Evolutionary conservation across 2,888 invertebrate species (phyloP).

Genomic region (Aphelenchoides bicaudatus): DNA sequence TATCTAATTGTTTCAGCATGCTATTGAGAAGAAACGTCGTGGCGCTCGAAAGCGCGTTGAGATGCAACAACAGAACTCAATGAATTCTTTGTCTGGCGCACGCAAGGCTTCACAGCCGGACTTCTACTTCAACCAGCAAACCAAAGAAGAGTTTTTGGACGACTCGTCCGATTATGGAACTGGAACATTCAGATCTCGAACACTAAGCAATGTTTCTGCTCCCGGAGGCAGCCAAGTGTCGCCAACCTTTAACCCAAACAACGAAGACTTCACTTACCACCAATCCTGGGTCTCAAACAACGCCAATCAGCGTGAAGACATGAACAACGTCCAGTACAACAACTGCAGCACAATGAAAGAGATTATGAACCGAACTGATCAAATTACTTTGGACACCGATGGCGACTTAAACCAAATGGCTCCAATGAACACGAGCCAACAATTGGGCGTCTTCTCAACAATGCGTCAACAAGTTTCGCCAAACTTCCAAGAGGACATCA

Average conservation of each 20-base stretch:
- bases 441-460: neutral
- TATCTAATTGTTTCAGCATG: constrained; percentile 33
- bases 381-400: constrained; percentile 28
- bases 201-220: constrained; percentile 47
- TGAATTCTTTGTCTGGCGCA: neutral
- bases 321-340: neutral
- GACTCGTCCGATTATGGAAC: constrained; percentile 10
- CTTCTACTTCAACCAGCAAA: too few relatives aligned
- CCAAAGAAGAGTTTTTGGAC: neutral
- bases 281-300: neutral
- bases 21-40: constrained; percentile 48
- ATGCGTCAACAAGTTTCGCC: constrained; percentile 8
- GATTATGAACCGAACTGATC: constrained; percentile 32
- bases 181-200: constrained; percentile 31
- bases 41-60: constrained; percentile 50
- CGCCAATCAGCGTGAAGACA: too few relatives aligned
- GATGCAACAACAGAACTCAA: constrained; percentile 15
- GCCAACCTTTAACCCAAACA: constrained; percentile 11
- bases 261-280: constrained; percentile 1
- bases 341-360: constrained; percentile 18
- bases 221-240: constrained; percentile 38
- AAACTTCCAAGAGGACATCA: neutral
- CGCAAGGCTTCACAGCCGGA: neutral
- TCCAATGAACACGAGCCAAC: constrained; percentile 1
- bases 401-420: constrained; percentile 1